phyloP scores from a whole-genome alignment of 2,888 invertebrate species.

The Argyra leucocephala region DNA sequence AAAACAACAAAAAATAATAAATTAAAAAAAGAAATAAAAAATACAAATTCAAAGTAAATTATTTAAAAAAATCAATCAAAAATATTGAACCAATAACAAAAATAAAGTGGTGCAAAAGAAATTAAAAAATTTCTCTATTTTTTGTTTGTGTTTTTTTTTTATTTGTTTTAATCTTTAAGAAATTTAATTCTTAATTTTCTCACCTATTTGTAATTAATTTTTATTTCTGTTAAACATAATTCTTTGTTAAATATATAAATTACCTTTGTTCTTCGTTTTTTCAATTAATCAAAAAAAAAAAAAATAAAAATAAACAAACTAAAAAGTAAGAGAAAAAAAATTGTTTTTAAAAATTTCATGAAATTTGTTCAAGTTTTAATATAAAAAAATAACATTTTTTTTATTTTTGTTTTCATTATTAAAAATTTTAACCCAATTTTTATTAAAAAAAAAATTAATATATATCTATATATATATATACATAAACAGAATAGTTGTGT shows the following conservation, averaged over 20 bases:
- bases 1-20: too few relatives aligned
- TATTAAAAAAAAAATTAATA: background rate
- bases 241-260: background rate
- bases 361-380: background rate
- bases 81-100: too few relatives aligned
- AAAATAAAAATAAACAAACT: too few relatives aligned
- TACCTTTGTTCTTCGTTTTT: background rate
- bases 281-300: background rate
- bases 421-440: background rate
- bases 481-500: background rate
- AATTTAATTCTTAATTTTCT: too few relatives aligned
- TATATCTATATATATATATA: background rate
- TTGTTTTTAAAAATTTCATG: background rate
- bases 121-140: too few relatives aligned
- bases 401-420: too few relatives aligned
- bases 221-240: background rate
- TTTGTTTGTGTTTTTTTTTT: too few relatives aligned
- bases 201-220: too few relatives aligned
- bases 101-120: too few relatives aligned
- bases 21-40: background rate
- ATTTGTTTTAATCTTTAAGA: too few relatives aligned
- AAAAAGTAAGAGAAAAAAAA: background rate
- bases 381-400: background rate
- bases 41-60: background rate
- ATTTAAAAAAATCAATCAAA: too few relatives aligned